Evolutionary conservation across 2,113 vertebrate genomes (phyloP).

Genomic region (Noturus placidus): DNA sequence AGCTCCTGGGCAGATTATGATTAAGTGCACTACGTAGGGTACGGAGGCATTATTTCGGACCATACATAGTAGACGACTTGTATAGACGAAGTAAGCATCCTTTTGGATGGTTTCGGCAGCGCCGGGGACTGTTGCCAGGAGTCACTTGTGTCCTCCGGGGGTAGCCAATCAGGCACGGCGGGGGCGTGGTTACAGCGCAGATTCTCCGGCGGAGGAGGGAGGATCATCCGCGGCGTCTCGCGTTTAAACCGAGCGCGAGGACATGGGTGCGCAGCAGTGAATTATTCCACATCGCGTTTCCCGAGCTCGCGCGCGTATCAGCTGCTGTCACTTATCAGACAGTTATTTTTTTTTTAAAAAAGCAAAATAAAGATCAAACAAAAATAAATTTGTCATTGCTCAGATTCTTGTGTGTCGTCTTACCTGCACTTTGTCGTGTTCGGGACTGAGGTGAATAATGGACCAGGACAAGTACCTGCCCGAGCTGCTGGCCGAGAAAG

Average conservation of each 20-base stretch:
- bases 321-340: neutral
- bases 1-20: neutral
- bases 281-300: constrained; percentile 52
- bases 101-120: neutral
- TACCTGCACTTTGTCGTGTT: constrained; percentile 65
- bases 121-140: constrained; percentile 1
- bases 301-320: neutral
- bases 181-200: constrained; percentile 66
- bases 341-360: neutral
- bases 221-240: constrained; percentile 53
- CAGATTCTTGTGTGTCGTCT: constrained; percentile 58
- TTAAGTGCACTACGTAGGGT: neutral
- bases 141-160: constrained; percentile 52
- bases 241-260: constrained; percentile 58
- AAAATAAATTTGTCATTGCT: constrained; percentile 17
- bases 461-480: constrained; percentile 90
- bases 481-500: constrained; percentile 91
- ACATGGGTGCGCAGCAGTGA: constrained; percentile 72
- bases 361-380: neutral
- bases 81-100: neutral
- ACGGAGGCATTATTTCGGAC: neutral
- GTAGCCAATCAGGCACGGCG: constrained; percentile 64
- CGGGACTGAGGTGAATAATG: constrained; percentile 72
- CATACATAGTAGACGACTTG: neutral
- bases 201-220: constrained; percentile 65